Percentiles rank a stretch among this genome's conserved stretches.
Evolutionary conservation across 2,113 vertebrate species (phyloP).

Genomic region (Vidua chalybeata): DNA sequence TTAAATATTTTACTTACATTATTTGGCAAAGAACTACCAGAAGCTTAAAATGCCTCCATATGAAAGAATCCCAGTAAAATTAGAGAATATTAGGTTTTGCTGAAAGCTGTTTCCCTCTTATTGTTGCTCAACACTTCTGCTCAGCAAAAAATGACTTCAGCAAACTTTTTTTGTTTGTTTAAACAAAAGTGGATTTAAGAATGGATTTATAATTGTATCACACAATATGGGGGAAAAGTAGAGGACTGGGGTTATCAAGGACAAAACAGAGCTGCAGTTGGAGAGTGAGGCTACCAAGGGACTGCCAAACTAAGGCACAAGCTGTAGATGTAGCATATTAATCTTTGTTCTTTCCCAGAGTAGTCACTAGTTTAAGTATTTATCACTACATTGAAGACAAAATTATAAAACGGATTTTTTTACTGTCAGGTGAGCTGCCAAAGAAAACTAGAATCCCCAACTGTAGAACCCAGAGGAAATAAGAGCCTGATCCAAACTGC

Average conservation of each 20-base stretch:
- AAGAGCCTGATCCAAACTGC: background rate
- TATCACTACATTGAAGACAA: background rate
- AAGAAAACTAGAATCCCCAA: background rate
- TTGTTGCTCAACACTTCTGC: background rate
- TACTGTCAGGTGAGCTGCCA: background rate
- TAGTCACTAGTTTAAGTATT: background rate
- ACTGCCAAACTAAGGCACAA: background rate
- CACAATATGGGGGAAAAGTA: background rate
- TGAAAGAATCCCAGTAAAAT: background rate
- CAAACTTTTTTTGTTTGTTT: background rate
- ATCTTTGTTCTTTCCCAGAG: background rate
- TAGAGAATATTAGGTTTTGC: background rate
- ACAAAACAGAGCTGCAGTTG: background rate
- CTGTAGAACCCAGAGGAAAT: background rate
- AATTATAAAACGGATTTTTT: fast-evolving
- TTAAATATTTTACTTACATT: background rate
- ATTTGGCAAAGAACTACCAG: background rate
- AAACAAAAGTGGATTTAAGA: background rate
- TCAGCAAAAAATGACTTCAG: background rate
- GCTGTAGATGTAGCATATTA: too few relatives aligned
- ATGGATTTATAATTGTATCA: background rate
- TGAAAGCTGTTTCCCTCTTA: background rate
- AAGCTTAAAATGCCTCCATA: background rate
- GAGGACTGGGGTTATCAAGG: background rate
- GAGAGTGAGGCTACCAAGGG: background rate